Evolutionary conservation across 2,113 vertebrate species (phyloP), one percentile per base, ranked within the genome.

Genomic region (Eptesicus fuscus): DNA sequence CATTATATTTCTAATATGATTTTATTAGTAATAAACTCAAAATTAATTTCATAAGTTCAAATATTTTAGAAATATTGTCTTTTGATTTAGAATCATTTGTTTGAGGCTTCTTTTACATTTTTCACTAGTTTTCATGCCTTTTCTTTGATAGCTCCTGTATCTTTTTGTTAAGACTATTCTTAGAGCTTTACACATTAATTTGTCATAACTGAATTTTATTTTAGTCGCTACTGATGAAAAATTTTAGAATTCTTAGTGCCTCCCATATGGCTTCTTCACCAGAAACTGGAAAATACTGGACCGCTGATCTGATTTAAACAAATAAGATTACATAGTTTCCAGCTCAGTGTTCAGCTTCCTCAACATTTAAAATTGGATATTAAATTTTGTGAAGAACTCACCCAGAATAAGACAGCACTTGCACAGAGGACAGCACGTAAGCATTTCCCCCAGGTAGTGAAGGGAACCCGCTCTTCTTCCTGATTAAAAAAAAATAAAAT

Each of bases 391-490:
- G 25, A 65, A 2, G 79, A 40, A 89, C 79, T 69, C 95, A 99
- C 99, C 99, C 99, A 99, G 97, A 99, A 99, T 10, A 99, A 83
- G 85, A 99, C 99, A 2, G 99, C 99, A n/a, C 99, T 98, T 1
- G 99, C 98, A 96, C 99, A 99, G 61, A 99, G 98, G 4, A 99
- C 97, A 78, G 99, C 76, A n/a, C 99, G 98, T 69, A 99, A 3
- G 23, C 99, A 99, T 93, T 99, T 99, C 95, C 99, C 99, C 93
- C 98, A 99, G 53, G 98, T 9, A 32, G 99, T 99, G 70, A 99
- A 99, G 0, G 99, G 99, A 70, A 99, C 98, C 0, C 98, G 98
- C 91, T 99, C 99, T 97, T 98, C 98, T 90, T 99, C 97, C 99
- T 99, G 93, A 59, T 16, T 79, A 96, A 94, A 95, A 96, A 44